Conservation (phyloP, 2,113 vertebrate genomes). For the Grammomys dolichurus region DNA sequence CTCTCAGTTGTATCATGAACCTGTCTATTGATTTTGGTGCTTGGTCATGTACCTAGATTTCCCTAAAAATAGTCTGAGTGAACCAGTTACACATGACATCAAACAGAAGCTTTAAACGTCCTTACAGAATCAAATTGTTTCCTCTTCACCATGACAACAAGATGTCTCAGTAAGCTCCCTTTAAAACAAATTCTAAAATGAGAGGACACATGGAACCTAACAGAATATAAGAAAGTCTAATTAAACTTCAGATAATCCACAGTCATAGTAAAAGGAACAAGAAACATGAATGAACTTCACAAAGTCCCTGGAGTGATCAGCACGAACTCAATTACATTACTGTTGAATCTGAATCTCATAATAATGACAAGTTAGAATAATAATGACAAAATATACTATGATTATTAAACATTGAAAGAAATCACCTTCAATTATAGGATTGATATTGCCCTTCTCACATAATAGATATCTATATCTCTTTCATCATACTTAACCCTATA, state of each 20-base stretch:
- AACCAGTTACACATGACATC: background rate
- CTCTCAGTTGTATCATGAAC: background rate
- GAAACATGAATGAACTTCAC: constrained; percentile 15
- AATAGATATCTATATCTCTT: background rate
- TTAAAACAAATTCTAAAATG: constrained; percentile 2
- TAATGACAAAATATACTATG: background rate
- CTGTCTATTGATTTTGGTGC: background rate
- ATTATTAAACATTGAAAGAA: constrained; percentile 18
- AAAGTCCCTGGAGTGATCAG: background rate
- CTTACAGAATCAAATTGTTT: background rate
- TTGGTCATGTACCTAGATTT: background rate
- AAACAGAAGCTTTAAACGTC: background rate
- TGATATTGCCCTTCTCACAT: background rate
- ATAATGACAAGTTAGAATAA: background rate
- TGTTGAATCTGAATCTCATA: constrained; percentile 12
- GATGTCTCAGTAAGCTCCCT: background rate
- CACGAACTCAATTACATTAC: background rate
- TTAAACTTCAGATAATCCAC: background rate
- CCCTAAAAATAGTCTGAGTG: background rate
- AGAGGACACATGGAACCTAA: background rate
- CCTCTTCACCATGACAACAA: background rate
- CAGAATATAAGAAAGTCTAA: background rate
- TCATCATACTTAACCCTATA: background rate
- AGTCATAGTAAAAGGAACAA: background rate
- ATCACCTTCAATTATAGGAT: background rate